These are phyloP conservation scores for Myanophis thanlyinensis DNA, from an alignment of 2,113 vertebrate genomes.

Conservation along the genomic window DNA sequence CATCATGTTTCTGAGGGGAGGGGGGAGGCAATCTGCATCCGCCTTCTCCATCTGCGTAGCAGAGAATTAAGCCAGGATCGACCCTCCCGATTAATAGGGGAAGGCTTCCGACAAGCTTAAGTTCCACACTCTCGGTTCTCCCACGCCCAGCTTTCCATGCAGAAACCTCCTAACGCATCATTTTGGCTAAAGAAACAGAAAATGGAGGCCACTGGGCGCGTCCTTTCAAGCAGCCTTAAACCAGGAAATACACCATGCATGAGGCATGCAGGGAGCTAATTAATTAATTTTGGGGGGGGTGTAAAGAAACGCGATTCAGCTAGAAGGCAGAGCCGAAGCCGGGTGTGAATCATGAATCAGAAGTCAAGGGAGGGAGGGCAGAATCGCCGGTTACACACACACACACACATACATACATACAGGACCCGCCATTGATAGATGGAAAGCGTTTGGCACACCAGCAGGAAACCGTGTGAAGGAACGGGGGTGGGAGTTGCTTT, in stretches of 20 bases:
- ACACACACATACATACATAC: too few relatives aligned
- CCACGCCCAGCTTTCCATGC: accelerated
- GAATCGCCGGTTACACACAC: not conserved
- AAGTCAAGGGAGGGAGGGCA: too few relatives aligned
- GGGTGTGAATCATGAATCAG: not conserved
- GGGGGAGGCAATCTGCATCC: not conserved
- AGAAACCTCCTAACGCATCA: not conserved
- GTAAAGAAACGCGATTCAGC: too few relatives aligned
- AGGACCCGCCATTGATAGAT: too few relatives aligned
- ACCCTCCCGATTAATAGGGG: not conserved
- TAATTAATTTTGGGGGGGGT: too few relatives aligned
- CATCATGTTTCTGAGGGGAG: not conserved
- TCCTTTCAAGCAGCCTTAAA: not conserved
- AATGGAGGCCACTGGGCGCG: slow-evolving; percentile 3
- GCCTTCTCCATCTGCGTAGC: not conserved
- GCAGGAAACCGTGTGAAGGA: not conserved
- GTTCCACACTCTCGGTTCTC: not conserved
- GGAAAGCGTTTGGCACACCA: not conserved
- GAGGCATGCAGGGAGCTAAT: not conserved
- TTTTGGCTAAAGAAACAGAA: not conserved
- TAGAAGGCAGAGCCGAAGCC: not conserved
- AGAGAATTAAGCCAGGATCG: not conserved
- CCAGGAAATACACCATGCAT: slow-evolving; percentile 13
- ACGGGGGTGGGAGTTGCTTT: not conserved
- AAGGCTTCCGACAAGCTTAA: not conserved